Evolutionary conservation across 1,140 invertebrate genomes (phyloP).

Genomic region (Papilio polytes): DNA sequence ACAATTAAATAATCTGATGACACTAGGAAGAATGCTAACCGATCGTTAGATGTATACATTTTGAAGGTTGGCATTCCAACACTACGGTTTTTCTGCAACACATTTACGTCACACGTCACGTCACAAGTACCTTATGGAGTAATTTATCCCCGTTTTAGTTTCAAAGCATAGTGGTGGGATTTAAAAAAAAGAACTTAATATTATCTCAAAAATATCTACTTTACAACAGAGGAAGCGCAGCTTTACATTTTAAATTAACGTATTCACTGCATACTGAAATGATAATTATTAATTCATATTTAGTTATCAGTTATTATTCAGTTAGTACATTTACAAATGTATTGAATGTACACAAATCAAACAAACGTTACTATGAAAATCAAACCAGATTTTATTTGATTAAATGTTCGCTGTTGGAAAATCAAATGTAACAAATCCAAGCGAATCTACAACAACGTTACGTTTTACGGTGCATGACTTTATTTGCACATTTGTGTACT

Average conservation of each 20-base stretch:
- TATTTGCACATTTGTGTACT: conserved; percentile 13
- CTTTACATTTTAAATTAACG: neutral
- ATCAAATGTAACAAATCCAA: conserved; percentile 32
- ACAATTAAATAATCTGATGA: too few species aligned
- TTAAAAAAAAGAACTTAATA: neutral
- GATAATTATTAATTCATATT: neutral
- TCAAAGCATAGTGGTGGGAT: neutral
- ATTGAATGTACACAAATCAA: neutral
- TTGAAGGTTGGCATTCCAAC: too few species aligned
- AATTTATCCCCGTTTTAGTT: neutral
- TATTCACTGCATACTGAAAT: neutral
- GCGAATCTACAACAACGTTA: conserved; percentile 19
- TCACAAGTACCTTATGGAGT: too few species aligned
- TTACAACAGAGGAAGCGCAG: neutral
- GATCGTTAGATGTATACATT: too few species aligned
- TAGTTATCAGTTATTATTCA: neutral
- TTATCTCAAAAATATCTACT: neutral
- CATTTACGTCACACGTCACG: too few species aligned
- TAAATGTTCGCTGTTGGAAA: conserved; percentile 10
- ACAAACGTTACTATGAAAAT: neutral
- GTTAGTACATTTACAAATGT: neutral
- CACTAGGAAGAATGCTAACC: too few species aligned
- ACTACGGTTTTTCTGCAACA: too few species aligned
- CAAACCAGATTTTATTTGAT: conserved; percentile 9
- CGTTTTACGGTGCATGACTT: conserved; percentile 26